Evolutionary conservation across 2,888 invertebrate species (phyloP).

Genomic region (Melangyna quadrimaculata): DNA sequence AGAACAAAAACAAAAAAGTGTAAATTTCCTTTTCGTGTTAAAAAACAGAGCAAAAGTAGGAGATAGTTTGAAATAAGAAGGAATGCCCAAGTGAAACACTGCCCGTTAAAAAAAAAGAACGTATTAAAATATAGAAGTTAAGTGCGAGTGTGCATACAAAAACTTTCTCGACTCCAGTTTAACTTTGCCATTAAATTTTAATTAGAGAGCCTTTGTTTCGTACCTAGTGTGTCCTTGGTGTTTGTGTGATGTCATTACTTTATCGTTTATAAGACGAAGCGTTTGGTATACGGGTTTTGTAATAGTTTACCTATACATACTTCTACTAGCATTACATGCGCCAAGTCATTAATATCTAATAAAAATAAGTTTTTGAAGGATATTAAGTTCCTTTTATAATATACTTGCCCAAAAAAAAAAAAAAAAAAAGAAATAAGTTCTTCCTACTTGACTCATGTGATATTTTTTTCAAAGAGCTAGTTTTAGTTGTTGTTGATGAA

Average conservation of each 20-base stretch:
- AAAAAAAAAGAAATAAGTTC: constrained; percentile 3
- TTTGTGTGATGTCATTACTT: constrained; percentile 16
- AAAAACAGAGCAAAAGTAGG: not conserved
- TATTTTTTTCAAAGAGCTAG: not conserved
- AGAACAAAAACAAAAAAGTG: constrained; percentile 27
- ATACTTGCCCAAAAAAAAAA: no score
- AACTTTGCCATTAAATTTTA: constrained; percentile 69
- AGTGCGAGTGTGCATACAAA: constrained; percentile 46
- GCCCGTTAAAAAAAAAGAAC: not conserved
- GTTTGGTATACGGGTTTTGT: not conserved
- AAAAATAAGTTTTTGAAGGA: constrained; percentile 14
- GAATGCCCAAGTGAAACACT: constrained; percentile 3
- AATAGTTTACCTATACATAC: not conserved
- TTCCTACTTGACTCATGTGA: not conserved
- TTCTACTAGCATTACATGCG: not conserved
- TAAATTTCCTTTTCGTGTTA: constrained; percentile 44
- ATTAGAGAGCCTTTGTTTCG: constrained; percentile 60
- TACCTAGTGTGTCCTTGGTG: constrained; percentile 20
- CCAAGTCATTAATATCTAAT: constrained; percentile 22
- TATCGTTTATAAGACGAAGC: not conserved
- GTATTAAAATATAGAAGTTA: constrained; percentile 47
- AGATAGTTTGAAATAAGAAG: not conserved
- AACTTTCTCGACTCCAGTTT: constrained; percentile 31
- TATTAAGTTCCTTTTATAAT: constrained; percentile 20
- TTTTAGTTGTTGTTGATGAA: not conserved